Conservation (phyloP, 1,140 invertebrate species). For the Trichogramma pretiosum region DNA sequence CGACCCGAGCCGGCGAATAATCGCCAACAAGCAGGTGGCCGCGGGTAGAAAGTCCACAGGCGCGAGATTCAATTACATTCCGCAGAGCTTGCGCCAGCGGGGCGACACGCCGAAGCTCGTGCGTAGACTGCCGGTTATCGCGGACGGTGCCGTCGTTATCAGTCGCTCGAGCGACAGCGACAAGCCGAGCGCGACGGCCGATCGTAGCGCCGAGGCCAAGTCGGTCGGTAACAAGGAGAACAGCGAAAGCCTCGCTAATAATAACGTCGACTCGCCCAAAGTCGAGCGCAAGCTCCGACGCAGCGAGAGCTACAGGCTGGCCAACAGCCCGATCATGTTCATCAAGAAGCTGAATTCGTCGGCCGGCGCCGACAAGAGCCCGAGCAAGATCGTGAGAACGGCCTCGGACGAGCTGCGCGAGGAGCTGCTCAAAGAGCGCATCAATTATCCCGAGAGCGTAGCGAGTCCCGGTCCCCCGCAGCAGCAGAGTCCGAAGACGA, state of each 20-base stretch:
- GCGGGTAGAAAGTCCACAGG: neutral
- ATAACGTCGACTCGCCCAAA: slow-evolving; percentile 11
- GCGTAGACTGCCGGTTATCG: neutral
- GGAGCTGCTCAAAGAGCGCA: slow-evolving; percentile 56
- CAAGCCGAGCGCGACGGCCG: no score
- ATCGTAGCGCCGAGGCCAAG: neutral
- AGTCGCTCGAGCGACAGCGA: no score
- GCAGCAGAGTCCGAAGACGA: no score
- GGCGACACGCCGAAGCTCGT: slow-evolving; percentile 34
- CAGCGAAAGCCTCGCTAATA: slow-evolving; percentile 3
- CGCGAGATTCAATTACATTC: slow-evolving; percentile 21
- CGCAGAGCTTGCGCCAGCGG: slow-evolving; percentile 22
- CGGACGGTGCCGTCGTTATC: no score
- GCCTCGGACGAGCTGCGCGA: slow-evolving; percentile 46
- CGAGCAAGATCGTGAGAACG: slow-evolving; percentile 38
- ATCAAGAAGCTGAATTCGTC: slow-evolving; percentile 34
- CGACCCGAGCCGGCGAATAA: neutral
- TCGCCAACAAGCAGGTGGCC: neutral
- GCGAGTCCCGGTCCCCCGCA: slow-evolving; percentile 45
- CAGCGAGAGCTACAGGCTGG: slow-evolving; percentile 78
- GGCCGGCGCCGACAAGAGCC: slow-evolving; percentile 18
- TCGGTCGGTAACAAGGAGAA: slow-evolving; percentile 23
- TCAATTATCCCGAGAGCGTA: slow-evolving; percentile 60
- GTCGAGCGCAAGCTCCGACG: slow-evolving; percentile 56
- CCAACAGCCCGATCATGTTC: slow-evolving; percentile 61